phyloP scores from a whole-genome alignment of 2,888 invertebrate genomes.

The Diadromus collaris region DNA sequence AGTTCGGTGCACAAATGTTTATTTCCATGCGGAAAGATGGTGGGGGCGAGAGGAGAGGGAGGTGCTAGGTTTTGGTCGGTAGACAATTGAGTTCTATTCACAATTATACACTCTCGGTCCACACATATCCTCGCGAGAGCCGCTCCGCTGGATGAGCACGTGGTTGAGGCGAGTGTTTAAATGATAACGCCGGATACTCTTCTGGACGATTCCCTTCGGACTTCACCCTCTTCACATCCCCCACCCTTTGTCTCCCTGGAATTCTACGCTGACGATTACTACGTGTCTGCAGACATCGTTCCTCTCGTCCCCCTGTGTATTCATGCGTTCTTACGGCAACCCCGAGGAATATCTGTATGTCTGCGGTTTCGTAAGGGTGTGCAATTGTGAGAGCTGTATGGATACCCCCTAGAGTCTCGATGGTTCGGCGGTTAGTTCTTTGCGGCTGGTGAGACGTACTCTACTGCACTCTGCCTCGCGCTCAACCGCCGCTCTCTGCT shows the following conservation, averaged over 20 bases:
- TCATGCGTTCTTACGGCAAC: slow-evolving; percentile 22
- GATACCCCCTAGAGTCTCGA: slow-evolving; percentile 18
- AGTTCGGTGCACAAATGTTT: slow-evolving; percentile 68
- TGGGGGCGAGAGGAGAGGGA: too few relatives aligned
- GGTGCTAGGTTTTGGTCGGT: slow-evolving; percentile 18
- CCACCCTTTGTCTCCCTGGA: not conserved
- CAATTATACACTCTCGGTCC: slow-evolving; percentile 15
- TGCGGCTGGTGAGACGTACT: slow-evolving; percentile 49
- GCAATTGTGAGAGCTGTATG: slow-evolving; percentile 38
- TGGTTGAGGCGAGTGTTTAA: slow-evolving; percentile 10
- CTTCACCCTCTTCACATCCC: slow-evolving; percentile 8
- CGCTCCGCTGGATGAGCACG: not conserved
- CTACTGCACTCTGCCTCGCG: slow-evolving; percentile 37
- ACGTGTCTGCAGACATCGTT: slow-evolving; percentile 31
- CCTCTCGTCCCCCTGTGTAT: slow-evolving; percentile 25
- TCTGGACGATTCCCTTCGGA: slow-evolving; percentile 24
- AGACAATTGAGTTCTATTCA: slow-evolving; percentile 70
- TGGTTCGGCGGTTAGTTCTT: slow-evolving; percentile 39
- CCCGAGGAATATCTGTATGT: slow-evolving; percentile 9
- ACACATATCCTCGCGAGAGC: slow-evolving; percentile 53
- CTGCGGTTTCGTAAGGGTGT: slow-evolving; percentile 19
- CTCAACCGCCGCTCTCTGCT: slow-evolving; percentile 38
- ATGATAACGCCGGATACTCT: slow-evolving; percentile 59
- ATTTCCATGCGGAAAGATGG: slow-evolving; percentile 67
- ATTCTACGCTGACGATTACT: slow-evolving; percentile 23